Percentiles rank a stretch among this genome's conserved stretches.
Conservation (phyloP, 2,888 invertebrate genomes). For the Drosophila multiciliata region DNA sequence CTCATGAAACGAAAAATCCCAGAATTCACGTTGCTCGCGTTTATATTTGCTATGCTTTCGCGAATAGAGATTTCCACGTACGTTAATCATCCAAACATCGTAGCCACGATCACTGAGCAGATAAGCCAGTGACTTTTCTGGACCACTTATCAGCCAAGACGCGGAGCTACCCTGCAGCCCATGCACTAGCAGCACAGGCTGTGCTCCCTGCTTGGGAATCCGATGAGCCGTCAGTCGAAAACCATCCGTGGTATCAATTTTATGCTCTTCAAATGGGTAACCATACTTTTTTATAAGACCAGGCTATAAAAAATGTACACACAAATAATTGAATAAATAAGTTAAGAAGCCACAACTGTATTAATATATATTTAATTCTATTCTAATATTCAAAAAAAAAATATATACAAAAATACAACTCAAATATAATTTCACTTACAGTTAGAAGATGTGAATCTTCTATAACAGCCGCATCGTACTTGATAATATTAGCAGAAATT, state of each 20-base stretch:
- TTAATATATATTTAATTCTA: not conserved
- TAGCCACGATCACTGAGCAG: slow-evolving; percentile 86
- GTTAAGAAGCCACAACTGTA: not conserved
- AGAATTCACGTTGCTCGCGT: slow-evolving; percentile 86
- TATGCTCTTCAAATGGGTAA: slow-evolving; percentile 88
- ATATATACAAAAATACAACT: not conserved
- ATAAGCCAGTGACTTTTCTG: slow-evolving; percentile 87
- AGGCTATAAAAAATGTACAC: slow-evolving; percentile 44
- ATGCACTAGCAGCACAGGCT: slow-evolving; percentile 88
- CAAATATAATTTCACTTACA: slow-evolving; percentile 26
- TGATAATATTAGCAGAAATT: slow-evolving; percentile 8
- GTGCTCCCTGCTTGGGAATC: slow-evolving; percentile 86
- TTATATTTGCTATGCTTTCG: slow-evolving; percentile 85
- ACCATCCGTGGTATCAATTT: slow-evolving; percentile 89
- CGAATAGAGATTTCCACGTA: slow-evolving; percentile 88
- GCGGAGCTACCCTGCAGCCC: slow-evolving; percentile 90
- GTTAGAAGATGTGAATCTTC: slow-evolving; percentile 45
- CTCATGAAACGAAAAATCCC: slow-evolving; percentile 89
- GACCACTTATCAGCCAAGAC: slow-evolving; percentile 90
- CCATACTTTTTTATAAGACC: slow-evolving; percentile 86
- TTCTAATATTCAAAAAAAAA: not conserved
- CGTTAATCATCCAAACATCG: slow-evolving; percentile 88
- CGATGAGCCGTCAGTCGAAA: slow-evolving; percentile 91
- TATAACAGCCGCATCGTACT: slow-evolving; percentile 20
- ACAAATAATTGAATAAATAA: not conserved